These are phyloP conservation scores for Neoscelio sp. DNA, from an alignment of 2,888 invertebrate species.

Conservation along the genomic window DNA sequence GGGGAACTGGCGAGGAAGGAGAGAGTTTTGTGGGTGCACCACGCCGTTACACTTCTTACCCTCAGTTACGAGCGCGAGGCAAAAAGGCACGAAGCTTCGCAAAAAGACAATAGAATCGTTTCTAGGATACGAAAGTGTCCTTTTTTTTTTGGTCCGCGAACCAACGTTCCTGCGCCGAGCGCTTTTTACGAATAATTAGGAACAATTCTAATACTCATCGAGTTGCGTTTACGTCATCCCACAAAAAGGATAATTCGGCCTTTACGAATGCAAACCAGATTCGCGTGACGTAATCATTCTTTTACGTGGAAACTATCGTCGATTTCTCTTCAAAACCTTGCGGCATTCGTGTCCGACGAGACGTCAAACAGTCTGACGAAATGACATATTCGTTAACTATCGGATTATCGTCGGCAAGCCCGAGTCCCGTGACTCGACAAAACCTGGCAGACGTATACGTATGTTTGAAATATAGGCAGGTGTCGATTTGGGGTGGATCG, in stretches of 20 bases:
- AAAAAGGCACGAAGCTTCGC: conserved; percentile 45
- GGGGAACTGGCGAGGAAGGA: conserved; percentile 64
- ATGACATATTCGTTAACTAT: conserved; percentile 66
- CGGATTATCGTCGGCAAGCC: conserved; percentile 54
- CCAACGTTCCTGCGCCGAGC: background rate
- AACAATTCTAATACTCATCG: conserved; percentile 5
- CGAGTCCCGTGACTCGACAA: conserved; percentile 61
- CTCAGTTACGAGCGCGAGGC: conserved; percentile 45
- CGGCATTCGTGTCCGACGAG: conserved; percentile 44
- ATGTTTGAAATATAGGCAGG: conserved; percentile 57
- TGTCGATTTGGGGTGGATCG: conserved; percentile 68
- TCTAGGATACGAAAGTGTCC: conserved; percentile 15
- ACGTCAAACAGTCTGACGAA: conserved; percentile 52
- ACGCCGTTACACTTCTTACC: conserved; percentile 62
- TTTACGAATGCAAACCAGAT: background rate
- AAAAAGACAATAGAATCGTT: conserved; percentile 50
- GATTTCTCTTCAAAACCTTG: conserved; percentile 16
- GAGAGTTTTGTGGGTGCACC: conserved; percentile 40
- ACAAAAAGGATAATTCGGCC: conserved; percentile 16
- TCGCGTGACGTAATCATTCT: background rate
- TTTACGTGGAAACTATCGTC: conserved; percentile 1
- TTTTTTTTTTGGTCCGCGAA: conserved; percentile 20
- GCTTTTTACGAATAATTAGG: conserved; percentile 16
- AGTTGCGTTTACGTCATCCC: background rate
- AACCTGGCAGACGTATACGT: conserved; percentile 39